Conservation (phyloP, 2,797 vertebrate species). For the Darevskia nairensis region DNA sequence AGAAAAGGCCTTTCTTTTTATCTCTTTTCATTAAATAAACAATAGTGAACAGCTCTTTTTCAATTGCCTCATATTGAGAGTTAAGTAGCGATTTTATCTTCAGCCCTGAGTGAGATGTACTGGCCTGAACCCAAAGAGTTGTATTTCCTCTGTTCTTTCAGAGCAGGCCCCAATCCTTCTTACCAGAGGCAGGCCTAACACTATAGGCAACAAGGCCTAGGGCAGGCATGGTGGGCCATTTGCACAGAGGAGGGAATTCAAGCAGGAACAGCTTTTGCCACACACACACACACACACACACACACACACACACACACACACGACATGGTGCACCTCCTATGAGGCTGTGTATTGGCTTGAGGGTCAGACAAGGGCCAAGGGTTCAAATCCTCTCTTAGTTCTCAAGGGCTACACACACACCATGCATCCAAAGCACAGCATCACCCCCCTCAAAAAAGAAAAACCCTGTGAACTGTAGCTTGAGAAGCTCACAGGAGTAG, state of each 20-base stretch:
- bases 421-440: no score
- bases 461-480: neutral
- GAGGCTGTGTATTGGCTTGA: neutral
- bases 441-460: neutral
- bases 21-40: slow-evolving; percentile 33
- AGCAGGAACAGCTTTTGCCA: neutral
- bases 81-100: slow-evolving; percentile 43
- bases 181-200: neutral
- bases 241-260: neutral
- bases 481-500: neutral
- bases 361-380: neutral
- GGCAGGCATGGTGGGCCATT: neutral
- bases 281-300: no score
- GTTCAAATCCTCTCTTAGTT: neutral
- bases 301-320: no score
- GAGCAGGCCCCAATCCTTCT: neutral
- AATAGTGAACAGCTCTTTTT: slow-evolving; percentile 40
- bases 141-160: neutral
- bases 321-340: neutral
- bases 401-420: no score
- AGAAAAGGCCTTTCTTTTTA: slow-evolving; percentile 34
- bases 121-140: slow-evolving; percentile 5
- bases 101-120: slow-evolving; percentile 17
- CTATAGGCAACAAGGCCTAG: neutral
- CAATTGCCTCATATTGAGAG: slow-evolving; percentile 28